Percentiles rank a stretch among this genome's conserved stretches.
Conservation (phyloP, 1,140 invertebrate genomes). For the Melitaea cinxia region DNA sequence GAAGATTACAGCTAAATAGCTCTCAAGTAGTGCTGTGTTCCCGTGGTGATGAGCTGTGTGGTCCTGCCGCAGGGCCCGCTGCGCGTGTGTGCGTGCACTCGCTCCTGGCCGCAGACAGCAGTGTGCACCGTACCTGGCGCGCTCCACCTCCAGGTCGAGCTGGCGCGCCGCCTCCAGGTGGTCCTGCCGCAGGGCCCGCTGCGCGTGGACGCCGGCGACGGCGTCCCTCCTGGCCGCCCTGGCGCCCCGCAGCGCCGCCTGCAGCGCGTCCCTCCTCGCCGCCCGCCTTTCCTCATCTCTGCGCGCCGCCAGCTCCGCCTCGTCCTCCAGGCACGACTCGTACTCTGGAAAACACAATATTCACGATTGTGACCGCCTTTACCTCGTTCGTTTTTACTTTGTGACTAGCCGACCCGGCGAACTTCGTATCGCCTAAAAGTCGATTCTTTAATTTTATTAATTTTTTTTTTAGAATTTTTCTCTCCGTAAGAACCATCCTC, state of each 20-base stretch:
- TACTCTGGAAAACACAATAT: conserved; percentile 38
- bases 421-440: too few species aligned
- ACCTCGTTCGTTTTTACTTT: too few species aligned
- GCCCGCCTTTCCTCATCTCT: conserved; percentile 44
- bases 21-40: too few species aligned
- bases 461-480: too few species aligned
- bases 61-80: not conserved
- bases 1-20: too few species aligned
- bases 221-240: conserved; percentile 26
- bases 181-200: not conserved
- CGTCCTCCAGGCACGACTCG: conserved; percentile 46
- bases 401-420: too few species aligned
- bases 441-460: too few species aligned
- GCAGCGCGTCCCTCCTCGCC: conserved; percentile 36
- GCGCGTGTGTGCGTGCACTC: conserved; percentile 10
- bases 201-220: conserved; percentile 4
- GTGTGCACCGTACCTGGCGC: conserved; percentile 10
- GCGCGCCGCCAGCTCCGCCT: conserved; percentile 46
- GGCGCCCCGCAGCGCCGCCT: conserved; percentile 25
- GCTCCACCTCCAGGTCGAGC: conserved; percentile 26
- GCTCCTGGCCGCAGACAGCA: not conserved
- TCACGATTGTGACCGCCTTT: not conserved
- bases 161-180: conserved; percentile 2
- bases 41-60: too few species aligned
- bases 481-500: too few species aligned